These are phyloP conservation scores for Paramormyrops hopkinsi DNA, from an alignment of 2,797 vertebrate genomes.

Conservation along the genomic window DNA sequence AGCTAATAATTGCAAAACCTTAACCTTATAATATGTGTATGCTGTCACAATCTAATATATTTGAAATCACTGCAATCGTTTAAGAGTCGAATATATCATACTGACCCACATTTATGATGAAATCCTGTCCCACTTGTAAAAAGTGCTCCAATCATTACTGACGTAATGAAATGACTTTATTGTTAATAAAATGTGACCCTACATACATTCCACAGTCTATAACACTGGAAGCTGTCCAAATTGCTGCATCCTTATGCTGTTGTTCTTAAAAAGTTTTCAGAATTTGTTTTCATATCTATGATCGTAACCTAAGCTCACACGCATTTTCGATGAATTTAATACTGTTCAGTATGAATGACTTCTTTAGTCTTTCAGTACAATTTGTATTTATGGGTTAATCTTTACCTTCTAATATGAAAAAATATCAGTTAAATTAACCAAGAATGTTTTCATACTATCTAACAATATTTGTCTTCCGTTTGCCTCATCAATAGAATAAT, in stretches of 20 bases:
- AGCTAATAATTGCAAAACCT: neutral
- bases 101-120: neutral
- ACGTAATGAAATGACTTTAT: neutral
- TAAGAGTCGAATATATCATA: neutral
- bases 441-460: neutral
- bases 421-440: neutral
- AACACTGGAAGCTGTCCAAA: neutral
- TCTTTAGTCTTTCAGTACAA: neutral
- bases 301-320: neutral
- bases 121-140: neutral
- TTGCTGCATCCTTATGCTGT: neutral
- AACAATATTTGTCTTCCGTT: neutral
- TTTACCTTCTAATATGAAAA: neutral
- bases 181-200: neutral
- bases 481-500: neutral
- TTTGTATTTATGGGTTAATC: neutral
- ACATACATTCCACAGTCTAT: neutral
- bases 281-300: neutral
- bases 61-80: neutral
- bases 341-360: neutral
- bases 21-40: neutral
- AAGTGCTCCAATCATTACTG: slow-evolving; percentile 1
- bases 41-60: neutral
- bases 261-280: neutral
- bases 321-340: neutral